Conservation (phyloP, 2,888 invertebrate genomes). For the Pyrrhosoma nymphula region DNA sequence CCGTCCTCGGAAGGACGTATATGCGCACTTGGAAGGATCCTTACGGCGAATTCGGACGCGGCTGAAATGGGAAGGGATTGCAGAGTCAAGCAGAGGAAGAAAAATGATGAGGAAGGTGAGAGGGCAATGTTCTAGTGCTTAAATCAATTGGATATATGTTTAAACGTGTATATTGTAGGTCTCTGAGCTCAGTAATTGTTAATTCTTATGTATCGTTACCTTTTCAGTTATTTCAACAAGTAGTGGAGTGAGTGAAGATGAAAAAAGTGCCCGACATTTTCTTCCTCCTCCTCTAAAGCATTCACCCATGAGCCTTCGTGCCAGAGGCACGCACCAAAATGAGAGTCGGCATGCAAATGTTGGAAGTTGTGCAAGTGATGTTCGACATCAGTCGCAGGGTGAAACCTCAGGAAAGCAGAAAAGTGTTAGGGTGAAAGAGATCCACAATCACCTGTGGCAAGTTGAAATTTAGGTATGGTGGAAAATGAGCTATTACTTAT, state of each 20-base stretch:
- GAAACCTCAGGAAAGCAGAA: background rate
- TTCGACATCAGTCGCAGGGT: no score
- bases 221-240: background rate
- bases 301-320: background rate
- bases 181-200: background rate
- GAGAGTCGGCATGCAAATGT: background rate
- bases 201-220: background rate
- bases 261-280: background rate
- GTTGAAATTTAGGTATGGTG: no score
- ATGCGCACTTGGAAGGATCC: no score
- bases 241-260: background rate
- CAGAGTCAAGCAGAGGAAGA: no score
- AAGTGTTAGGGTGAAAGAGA: no score
- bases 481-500: no score
- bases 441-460: no score
- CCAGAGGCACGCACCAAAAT: background rate
- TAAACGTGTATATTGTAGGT: background rate
- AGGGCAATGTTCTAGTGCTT: background rate
- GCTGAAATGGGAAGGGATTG: no score
- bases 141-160: background rate
- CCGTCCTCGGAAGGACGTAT: no score
- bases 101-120: background rate
- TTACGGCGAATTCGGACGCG: no score
- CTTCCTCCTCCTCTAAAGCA: background rate
- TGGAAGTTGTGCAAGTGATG: background rate